phyloP scores from a whole-genome alignment of 2,113 vertebrate species.

The Propithecus coquereli region DNA sequence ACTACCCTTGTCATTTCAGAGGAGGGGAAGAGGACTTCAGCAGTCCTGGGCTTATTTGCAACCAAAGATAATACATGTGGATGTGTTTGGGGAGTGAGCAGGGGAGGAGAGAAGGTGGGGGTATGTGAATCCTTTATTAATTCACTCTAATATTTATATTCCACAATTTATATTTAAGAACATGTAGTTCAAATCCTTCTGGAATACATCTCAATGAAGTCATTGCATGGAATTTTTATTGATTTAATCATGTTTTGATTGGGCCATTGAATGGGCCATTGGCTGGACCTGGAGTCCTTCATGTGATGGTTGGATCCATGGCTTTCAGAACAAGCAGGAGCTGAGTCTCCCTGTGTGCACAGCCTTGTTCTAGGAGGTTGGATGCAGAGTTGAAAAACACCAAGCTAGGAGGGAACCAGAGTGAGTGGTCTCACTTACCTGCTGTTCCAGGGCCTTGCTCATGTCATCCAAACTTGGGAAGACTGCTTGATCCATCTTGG shows the following conservation, averaged over 20 bases:
- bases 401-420: background rate
- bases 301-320: background rate
- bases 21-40: background rate
- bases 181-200: background rate
- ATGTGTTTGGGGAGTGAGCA: background rate
- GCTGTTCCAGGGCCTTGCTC: background rate
- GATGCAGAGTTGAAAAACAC: background rate
- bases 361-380: background rate
- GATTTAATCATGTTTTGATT: background rate
- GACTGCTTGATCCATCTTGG: constrained; percentile 45
- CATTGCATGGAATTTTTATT: background rate
- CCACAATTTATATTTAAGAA: background rate
- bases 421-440: constrained; percentile 47
- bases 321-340: background rate
- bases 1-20: background rate
- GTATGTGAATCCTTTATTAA: background rate
- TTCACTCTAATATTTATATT: background rate
- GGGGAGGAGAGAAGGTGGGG: background rate
- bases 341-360: background rate
- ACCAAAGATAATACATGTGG: background rate
- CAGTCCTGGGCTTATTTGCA: background rate
- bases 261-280: background rate
- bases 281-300: background rate
- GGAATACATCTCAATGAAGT: background rate
- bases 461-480: constrained; percentile 71